Base-by-base conservation (phyloP, 2,113 vertebrate species). In the Coracopsis vasa region DNA sequence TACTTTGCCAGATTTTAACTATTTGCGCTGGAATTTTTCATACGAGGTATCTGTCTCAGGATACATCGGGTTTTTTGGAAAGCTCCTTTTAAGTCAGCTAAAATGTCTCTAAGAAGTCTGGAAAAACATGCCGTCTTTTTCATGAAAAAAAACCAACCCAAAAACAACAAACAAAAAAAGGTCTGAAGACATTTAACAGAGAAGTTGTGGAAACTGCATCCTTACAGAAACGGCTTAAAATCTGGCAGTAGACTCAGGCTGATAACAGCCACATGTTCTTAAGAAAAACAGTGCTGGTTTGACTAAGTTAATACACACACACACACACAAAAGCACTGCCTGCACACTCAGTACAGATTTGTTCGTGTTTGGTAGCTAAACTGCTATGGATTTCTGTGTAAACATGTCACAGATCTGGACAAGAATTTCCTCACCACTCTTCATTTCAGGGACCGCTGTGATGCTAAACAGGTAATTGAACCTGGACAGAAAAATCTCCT, bases 1-100 rank as follows among this genome's bases (percentile, higher is more conserved):
- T 87, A 61, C 70, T 94, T 89, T 85, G 51, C 58, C 87, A 97
- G 80, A 69, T 82, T 94, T 87, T 75, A 92, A 92, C 48, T 75
- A 75, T 89, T 65, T 86, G 51, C 51, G 47, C 28, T 92, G 73
- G 70, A 95, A 65, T 61, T 95, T 82, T 89, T 85, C 37, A 27
- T 79, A 89, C 11, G 29, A 61, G 31, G 37, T 72, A 79, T 79
- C 61, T 56, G 51, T 92, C 58, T 95, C 51, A 66, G n/a, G 31
- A 16, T 82, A 92, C 48, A 12, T 0, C 61, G 33, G 6, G 5
- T 14, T 80, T 91, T 93, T 62, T 84, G 18, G 33, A 61, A 81
- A 95, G 51, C 77, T 78, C 74, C 56, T 41, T 5, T 82, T 50
- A 79, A 96, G 78, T 58, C 47, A 95, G 77, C 7, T 95, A 58